These are phyloP conservation scores for Cyclophora albipunctata DNA, from an alignment of 2,888 invertebrate genomes.

Conservation along the genomic window DNA sequence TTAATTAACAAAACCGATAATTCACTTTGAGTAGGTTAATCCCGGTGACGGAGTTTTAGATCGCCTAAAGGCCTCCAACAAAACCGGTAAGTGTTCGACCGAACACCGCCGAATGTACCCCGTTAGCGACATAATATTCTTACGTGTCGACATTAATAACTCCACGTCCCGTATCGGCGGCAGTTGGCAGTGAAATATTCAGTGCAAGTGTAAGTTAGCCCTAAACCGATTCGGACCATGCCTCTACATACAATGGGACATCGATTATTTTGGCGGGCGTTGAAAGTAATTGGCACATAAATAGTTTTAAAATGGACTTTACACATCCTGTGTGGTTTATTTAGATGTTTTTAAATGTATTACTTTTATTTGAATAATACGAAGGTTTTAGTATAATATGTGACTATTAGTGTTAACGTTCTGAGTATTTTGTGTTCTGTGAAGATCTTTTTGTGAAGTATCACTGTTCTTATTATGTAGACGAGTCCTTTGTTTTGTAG, in stretches of 20 bases:
- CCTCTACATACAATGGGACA: conserved; percentile 44
- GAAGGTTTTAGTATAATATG: no score
- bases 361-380: no score
- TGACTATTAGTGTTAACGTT: no score
- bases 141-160: conserved; percentile 42
- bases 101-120: conserved; percentile 10
- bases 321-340: conserved; percentile 15
- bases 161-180: conserved; percentile 27
- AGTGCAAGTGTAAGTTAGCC: conserved; percentile 32
- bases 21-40: no score
- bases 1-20: no score
- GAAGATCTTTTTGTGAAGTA: no score
- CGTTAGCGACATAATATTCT: conserved; percentile 29
- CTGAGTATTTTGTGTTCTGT: no score
- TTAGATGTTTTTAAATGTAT: background rate
- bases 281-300: conserved; percentile 48
- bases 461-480: no score
- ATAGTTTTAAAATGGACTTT: conserved; percentile 23
- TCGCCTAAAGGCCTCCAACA: no score
- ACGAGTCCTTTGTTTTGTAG: no score
- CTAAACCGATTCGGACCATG: conserved; percentile 30
- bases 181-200: conserved; percentile 38
- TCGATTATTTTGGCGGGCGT: conserved; percentile 43
- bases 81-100: no score
- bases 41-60: no score